Evolutionary conservation across 2,797 vertebrate species (phyloP).

Genomic region (Tokudaia tokunoshimensis): DNA sequence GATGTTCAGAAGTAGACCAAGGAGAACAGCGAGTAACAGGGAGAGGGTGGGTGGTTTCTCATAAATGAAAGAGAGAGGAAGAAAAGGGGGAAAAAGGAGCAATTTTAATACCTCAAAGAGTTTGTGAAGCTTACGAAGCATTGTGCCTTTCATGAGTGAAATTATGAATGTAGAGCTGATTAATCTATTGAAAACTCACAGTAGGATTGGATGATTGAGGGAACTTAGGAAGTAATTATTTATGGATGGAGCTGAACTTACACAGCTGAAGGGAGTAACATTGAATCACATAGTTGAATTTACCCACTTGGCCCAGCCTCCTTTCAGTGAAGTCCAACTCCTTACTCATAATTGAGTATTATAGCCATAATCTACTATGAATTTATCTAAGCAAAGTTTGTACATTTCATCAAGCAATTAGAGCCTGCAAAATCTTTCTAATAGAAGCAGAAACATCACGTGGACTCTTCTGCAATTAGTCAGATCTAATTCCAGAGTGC

Average conservation of each 20-base stretch:
- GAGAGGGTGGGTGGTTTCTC: too few relatives aligned
- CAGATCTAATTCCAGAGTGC: slow-evolving; percentile 47
- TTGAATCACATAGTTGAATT: not conserved
- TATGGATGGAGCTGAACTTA: slow-evolving; percentile 11
- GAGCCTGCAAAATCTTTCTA: slow-evolving; percentile 35
- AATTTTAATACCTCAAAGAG: slow-evolving; percentile 32
- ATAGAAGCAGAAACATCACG: slow-evolving; percentile 13
- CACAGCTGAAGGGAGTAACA: not conserved
- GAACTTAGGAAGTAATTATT: not conserved
- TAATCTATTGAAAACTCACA: not conserved
- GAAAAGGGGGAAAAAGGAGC: not conserved
- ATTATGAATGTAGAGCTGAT: not conserved
- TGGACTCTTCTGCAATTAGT: slow-evolving; percentile 33
- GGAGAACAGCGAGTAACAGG: not conserved
- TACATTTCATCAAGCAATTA: slow-evolving; percentile 49
- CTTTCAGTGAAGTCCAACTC: not conserved
- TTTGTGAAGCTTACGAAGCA: slow-evolving; percentile 19
- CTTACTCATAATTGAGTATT: slow-evolving; percentile 59
- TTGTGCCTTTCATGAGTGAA: slow-evolving; percentile 19
- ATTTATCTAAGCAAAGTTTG: slow-evolving; percentile 60
- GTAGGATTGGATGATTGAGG: not conserved
- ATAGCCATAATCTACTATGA: not conserved
- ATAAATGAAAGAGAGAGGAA: not conserved
- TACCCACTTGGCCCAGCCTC: slow-evolving; percentile 6
- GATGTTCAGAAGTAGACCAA: not conserved